phyloP scores from a whole-genome alignment of 2,113 vertebrate genomes.

The Anguilla japonica region DNA sequence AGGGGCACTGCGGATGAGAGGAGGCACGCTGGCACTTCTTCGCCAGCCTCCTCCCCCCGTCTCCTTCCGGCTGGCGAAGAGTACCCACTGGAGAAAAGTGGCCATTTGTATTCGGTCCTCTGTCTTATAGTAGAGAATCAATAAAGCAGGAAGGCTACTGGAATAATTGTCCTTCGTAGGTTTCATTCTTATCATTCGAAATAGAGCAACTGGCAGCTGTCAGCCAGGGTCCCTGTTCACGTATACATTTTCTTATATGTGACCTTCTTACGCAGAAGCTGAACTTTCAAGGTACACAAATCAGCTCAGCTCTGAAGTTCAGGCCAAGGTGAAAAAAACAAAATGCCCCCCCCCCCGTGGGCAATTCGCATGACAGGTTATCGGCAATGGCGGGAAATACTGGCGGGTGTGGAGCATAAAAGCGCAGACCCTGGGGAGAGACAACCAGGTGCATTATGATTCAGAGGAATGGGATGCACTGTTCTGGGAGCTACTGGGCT shows the following conservation, averaged over 20 bases:
- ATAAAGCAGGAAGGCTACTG: not conserved
- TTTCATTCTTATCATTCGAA: not conserved
- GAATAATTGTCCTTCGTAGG: too few species aligned
- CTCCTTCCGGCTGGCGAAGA: not conserved
- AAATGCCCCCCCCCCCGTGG: not conserved
- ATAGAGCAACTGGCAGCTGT: not conserved
- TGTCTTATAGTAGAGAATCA: too few species aligned
- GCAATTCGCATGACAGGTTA: not conserved
- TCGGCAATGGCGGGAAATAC: not conserved
- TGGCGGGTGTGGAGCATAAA: not conserved
- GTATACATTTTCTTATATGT: not conserved
- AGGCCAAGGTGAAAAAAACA: not conserved
- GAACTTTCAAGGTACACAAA: not conserved
- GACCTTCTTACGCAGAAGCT: not conserved
- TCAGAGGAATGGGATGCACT: too few species aligned
- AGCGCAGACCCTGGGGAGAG: not conserved
- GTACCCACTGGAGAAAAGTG: not conserved
- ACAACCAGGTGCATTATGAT: not conserved
- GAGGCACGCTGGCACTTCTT: not conserved
- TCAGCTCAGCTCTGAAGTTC: not conserved
- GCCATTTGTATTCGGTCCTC: not conserved
- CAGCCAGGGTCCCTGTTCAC: too few species aligned
- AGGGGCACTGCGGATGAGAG: conserved; percentile 1
- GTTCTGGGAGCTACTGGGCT: too few species aligned
- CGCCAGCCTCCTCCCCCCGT: not conserved